Evolutionary conservation across 2,888 invertebrate species (phyloP), one percentile per base, ranked within the genome.

Genomic region (Rotaria magnacalcarata): DNA sequence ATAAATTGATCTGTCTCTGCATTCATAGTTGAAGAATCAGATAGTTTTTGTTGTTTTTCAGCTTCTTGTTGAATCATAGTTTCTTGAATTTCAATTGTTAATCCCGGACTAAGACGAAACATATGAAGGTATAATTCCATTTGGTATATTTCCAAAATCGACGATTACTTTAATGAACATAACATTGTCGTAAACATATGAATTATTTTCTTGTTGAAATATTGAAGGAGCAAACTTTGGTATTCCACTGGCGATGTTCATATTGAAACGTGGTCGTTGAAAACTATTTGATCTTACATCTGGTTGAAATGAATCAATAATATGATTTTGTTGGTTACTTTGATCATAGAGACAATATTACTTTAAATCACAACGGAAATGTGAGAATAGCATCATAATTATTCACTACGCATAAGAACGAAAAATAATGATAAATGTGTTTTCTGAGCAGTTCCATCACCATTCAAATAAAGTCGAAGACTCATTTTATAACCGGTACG

Each of bases 211-310:
- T 34, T 27, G 2, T 34, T 67, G 2, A 34, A 34, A 16, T 34
- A 27, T 34, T 14, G 10, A 86, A 1, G 90, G 89, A 60, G 89
- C 88, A 87, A 91, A 91, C 85, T 90, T 87, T 0, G 91, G 91
- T 87, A 90, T 90, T 5, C 91, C 91, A 87, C 89, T 89, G 7
- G 91, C 91, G 16, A 90, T 90, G 88, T 91, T 91, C 90, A 90
- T 90, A 87, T 91, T 90, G 2, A 89, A 88, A 14, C 88, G 89
- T 8, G 91, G 91, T 50, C 89, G 88, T 84, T 89, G 88, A 88
- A 90, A 91, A 0, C 90, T 90, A 5, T 89, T 88, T 85, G 90
- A 90, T 75, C 88, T 88, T 0, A 89, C 89, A 87, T 91, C 91
- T 0, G 91, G 91, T 75, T 89, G 87, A 88, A 91, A 91, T 0